phyloP scores from a whole-genome alignment of 2,797 vertebrate genomes.

The Mareca penelope region DNA sequence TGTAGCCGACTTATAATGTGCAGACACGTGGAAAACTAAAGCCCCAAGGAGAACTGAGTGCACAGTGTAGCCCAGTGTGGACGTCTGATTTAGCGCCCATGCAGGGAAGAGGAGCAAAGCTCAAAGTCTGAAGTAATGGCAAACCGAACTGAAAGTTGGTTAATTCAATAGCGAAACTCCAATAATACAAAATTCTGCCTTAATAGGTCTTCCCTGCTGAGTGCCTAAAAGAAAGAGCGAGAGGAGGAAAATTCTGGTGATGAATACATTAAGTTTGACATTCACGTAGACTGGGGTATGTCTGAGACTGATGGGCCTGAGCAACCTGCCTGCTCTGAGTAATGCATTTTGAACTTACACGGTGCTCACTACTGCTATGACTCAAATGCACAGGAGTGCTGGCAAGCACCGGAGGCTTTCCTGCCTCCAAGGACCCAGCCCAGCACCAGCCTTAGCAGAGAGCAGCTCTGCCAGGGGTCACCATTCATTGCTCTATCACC shows the following conservation, averaged over 20 bases:
- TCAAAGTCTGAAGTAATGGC: not conserved
- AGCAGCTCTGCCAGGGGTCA: not conserved
- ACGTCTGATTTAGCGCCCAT: not conserved
- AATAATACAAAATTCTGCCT: not conserved
- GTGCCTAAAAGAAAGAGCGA: not conserved
- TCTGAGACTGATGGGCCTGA: not conserved
- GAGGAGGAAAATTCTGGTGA: not conserved
- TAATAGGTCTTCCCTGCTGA: not conserved
- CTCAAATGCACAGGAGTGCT: not conserved
- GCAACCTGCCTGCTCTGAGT: conserved; percentile 20
- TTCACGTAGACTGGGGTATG: not conserved
- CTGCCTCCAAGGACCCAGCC: conserved; percentile 10
- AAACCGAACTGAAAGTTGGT: not conserved
- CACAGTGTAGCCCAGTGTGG: accelerated
- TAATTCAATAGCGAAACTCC: not conserved
- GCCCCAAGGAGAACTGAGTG: not conserved
- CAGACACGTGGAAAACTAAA: not conserved
- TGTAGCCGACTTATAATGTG: not conserved
- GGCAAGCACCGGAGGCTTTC: not conserved
- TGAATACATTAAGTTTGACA: conserved; percentile 39
- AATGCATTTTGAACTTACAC: conserved; percentile 53
- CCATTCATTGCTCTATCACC: not conserved
- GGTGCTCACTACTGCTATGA: conserved; percentile 34
- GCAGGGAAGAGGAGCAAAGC: not conserved
- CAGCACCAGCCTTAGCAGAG: not conserved